phyloP scores from a whole-genome alignment of 2,888 invertebrate species.

The Ethmia dodecea region DNA sequence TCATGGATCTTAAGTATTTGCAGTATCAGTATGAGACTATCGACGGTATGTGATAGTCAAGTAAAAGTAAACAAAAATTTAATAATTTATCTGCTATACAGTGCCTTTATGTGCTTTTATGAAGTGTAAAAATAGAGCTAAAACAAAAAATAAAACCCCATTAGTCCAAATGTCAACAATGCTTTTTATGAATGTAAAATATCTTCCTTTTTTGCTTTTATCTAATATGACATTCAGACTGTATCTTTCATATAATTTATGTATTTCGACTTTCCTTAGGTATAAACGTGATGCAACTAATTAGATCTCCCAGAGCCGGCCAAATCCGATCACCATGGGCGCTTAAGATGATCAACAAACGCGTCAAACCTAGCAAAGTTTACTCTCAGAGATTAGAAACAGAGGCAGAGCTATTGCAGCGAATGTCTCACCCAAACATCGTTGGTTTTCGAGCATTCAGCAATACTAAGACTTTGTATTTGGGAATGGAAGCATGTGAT shows the following conservation, averaged over 20 bases:
- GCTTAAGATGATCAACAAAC: conserved; percentile 83
- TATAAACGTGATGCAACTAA: conserved; percentile 85
- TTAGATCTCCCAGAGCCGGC: conserved; percentile 83
- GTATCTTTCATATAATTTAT: no score
- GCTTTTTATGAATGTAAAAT: no score
- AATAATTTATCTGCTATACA: no score
- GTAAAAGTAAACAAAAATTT: no score
- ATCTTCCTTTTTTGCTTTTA: no score
- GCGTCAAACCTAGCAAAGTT: conserved; percentile 56
- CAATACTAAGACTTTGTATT: conserved; percentile 69
- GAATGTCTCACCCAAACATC: conserved; percentile 88
- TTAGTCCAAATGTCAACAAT: no score
- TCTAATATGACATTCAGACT: no score
- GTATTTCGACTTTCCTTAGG: no score
- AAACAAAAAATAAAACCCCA: neutral
- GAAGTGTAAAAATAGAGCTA: neutral
- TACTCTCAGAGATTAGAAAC: conserved; percentile 78
- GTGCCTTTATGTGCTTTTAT: neutral
- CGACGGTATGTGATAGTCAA: no score
- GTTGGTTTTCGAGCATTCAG: conserved; percentile 83
- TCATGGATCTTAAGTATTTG: no score
- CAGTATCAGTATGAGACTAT: no score
- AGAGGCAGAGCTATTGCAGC: conserved; percentile 84
- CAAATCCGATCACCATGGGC: conserved; percentile 91
- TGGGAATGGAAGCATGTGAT: conserved; percentile 89